Conservation (phyloP, 1,140 invertebrate species). For the Bombus picipes region DNA sequence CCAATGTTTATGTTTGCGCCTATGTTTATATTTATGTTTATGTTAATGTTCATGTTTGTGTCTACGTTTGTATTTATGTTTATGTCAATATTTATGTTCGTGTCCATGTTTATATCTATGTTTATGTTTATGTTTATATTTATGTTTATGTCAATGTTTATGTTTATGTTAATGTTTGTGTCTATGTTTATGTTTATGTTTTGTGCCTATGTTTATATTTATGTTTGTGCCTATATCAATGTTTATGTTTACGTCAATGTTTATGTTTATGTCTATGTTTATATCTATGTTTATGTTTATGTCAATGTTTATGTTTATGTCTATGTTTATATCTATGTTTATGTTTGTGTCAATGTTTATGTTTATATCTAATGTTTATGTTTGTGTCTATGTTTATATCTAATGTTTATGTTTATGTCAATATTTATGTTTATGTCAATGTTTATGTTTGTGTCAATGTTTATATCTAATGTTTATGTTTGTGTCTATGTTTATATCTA, state of each 20-base stretch:
- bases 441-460: fast-evolving
- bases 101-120: fast-evolving
- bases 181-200: fast-evolving
- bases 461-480: too few relatives aligned
- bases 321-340: too few relatives aligned
- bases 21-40: fast-evolving
- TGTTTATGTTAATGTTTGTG: fast-evolving
- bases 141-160: too few relatives aligned
- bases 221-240: fast-evolving
- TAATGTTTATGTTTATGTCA: too few relatives aligned
- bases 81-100: fast-evolving
- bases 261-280: too few relatives aligned
- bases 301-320: too few relatives aligned
- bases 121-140: fast-evolving
- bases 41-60: fast-evolving
- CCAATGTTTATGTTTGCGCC: too few relatives aligned
- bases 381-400: too few relatives aligned
- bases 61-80: too few relatives aligned
- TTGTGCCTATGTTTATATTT: fast-evolving
- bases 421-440: fast-evolving
- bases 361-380: fast-evolving
- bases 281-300: fast-evolving
- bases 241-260: too few relatives aligned
- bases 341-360: too few relatives aligned
- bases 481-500: fast-evolving